phyloP scores from a whole-genome alignment of 2,113 vertebrate species.

The Phoxinus phoxinus region DNA sequence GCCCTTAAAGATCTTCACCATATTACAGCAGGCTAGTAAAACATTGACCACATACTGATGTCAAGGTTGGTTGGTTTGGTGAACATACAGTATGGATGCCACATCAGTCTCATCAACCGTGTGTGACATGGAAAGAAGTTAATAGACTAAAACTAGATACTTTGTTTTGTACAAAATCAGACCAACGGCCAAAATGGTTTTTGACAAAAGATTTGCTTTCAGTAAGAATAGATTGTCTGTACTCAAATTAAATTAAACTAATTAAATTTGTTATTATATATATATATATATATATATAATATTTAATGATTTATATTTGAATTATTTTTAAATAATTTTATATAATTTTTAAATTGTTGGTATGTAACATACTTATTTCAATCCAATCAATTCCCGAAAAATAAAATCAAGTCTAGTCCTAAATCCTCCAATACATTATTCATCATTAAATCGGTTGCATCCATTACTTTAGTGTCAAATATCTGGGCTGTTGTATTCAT shows the following conservation, averaged over 20 bases:
- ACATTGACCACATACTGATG: background rate
- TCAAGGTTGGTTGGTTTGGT: slow-evolving; percentile 18
- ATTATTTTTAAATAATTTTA: background rate
- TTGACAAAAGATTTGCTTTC: background rate
- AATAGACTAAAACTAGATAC: slow-evolving; percentile 11
- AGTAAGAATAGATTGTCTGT: background rate
- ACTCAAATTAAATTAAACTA: too few relatives aligned
- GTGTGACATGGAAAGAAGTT: slow-evolving; percentile 10
- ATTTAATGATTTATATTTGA: background rate
- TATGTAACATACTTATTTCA: background rate
- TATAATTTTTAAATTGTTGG: background rate
- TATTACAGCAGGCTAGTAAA: background rate
- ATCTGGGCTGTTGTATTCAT: slow-evolving; percentile 50
- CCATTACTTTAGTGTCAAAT: slow-evolving; percentile 12
- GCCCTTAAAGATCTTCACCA: slow-evolving; percentile 6
- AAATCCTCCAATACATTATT: background rate
- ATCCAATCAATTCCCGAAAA: background rate
- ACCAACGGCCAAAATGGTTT: background rate
- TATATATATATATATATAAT: background rate
- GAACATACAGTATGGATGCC: background rate
- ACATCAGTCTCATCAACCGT: background rate
- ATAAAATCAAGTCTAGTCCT: background rate
- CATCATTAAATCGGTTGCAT: background rate
- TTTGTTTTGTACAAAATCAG: background rate
- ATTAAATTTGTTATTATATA: background rate